Percentiles rank a stretch among this genome's conserved stretches.
Conservation (phyloP, 1,140 invertebrate genomes). For the Bombus polaris region DNA sequence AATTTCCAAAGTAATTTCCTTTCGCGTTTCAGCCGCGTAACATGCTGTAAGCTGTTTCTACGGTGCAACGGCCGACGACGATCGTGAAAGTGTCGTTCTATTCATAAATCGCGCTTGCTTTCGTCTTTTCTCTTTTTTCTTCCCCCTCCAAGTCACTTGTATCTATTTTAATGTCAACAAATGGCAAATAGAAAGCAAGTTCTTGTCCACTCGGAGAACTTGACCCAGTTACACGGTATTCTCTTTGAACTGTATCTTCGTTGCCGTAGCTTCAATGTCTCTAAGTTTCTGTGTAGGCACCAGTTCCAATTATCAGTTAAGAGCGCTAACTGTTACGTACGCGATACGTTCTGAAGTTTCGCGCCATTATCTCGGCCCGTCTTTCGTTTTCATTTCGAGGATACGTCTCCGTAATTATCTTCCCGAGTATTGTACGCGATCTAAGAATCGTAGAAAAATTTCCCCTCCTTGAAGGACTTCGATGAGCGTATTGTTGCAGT, state of each 20-base stretch:
- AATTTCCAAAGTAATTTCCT: background rate
- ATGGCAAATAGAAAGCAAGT: background rate
- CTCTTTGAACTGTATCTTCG: conserved; percentile 1
- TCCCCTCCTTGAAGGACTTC: too few species aligned
- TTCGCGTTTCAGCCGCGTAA: background rate
- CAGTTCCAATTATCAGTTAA: background rate
- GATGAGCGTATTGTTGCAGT: too few species aligned
- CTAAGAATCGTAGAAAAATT: background rate
- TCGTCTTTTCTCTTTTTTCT: background rate
- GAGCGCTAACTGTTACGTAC: background rate
- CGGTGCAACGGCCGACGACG: background rate
- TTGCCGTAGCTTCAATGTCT: background rate
- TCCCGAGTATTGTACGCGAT: background rate
- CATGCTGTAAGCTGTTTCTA: background rate
- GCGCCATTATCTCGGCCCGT: background rate
- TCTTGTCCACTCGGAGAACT: conserved; percentile 1
- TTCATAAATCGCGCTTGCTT: conserved; percentile 6
- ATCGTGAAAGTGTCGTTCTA: background rate
- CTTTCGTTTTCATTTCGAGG: background rate
- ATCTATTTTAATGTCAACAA: background rate
- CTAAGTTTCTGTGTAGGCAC: background rate
- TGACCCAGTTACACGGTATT: conserved; percentile 6
- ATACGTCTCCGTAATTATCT: background rate
- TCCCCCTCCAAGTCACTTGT: background rate
- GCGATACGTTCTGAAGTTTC: background rate